These are phyloP conservation scores for Polylopha cassiicola DNA, from an alignment of 2,888 invertebrate genomes.

Conservation along the genomic window DNA sequence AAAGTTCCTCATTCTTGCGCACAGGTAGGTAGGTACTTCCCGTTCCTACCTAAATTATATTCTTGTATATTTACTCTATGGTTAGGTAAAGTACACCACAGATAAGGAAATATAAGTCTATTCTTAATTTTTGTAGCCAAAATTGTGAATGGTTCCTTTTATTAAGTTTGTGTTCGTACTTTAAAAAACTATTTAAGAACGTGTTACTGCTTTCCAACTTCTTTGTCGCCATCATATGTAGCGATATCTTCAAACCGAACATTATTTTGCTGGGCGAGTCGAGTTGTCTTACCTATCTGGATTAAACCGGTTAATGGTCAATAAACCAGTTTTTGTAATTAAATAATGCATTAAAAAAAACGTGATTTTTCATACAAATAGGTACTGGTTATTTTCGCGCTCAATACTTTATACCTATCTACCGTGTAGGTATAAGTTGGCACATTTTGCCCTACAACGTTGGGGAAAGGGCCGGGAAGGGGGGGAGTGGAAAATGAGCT, in stretches of 20 bases:
- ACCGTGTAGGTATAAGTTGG: constrained; percentile 13
- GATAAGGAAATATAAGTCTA: too few species aligned
- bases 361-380: too few species aligned
- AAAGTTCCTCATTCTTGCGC: constrained; percentile 14
- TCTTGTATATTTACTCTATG: constrained; percentile 1
- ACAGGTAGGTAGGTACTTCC: constrained; percentile 6
- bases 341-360: constrained; percentile 14
- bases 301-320: constrained; percentile 16
- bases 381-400: constrained; percentile 17
- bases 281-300: constrained; percentile 5
- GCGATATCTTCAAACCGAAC: too few species aligned
- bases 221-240: too few species aligned
- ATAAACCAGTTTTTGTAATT: constrained; percentile 18
- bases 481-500: constrained; percentile 28
- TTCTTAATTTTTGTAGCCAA: too few species aligned
- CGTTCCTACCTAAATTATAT: constrained; percentile 1
- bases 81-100: constrained; percentile 2
- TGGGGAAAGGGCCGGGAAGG: constrained; percentile 19
- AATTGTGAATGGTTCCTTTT: too few species aligned
- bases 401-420: constrained; percentile 5
- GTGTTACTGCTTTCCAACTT: too few species aligned
- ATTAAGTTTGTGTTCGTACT: too few species aligned
- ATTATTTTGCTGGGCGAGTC: too few species aligned
- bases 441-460: constrained; percentile 20
- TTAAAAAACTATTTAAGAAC: too few species aligned